These are phyloP conservation scores for Pteromalus puparum DNA, from an alignment of 1,140 invertebrate genomes.

Conservation along the genomic window DNA sequence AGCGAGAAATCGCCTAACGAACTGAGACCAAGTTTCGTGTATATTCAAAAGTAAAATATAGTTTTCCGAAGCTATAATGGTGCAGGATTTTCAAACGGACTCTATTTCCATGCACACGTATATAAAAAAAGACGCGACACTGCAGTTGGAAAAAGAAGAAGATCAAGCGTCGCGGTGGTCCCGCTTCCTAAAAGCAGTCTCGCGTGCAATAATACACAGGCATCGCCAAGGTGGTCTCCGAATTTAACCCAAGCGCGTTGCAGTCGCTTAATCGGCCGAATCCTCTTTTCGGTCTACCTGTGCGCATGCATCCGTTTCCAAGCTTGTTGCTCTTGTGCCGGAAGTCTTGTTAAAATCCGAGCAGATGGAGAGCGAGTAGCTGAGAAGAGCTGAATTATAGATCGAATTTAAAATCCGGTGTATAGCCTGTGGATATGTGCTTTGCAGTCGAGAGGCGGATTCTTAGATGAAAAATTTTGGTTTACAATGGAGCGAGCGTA, in stretches of 20 bases:
- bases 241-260: constrained; percentile 8
- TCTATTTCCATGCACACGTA: neutral
- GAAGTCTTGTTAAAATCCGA: neutral
- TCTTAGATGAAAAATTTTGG: neutral
- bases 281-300: constrained; percentile 1
- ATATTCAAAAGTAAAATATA: neutral
- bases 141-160: neutral
- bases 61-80: neutral
- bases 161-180: neutral
- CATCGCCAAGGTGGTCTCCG: constrained; percentile 37
- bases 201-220: constrained; percentile 14
- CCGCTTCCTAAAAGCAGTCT: neutral
- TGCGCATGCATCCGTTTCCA: neutral
- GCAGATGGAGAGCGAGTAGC: neutral
- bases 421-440: no score
- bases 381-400: neutral
- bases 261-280: constrained; percentile 24
- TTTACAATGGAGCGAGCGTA: neutral
- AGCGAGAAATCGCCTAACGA: neutral
- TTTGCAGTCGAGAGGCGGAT: neutral
- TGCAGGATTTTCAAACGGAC: no score
- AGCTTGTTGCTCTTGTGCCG: neutral
- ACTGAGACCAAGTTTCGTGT: neutral
- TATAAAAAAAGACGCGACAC: neutral
- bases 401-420: neutral